Conservation (phyloP, 2,888 invertebrate genomes). For the Apantesis nais region DNA sequence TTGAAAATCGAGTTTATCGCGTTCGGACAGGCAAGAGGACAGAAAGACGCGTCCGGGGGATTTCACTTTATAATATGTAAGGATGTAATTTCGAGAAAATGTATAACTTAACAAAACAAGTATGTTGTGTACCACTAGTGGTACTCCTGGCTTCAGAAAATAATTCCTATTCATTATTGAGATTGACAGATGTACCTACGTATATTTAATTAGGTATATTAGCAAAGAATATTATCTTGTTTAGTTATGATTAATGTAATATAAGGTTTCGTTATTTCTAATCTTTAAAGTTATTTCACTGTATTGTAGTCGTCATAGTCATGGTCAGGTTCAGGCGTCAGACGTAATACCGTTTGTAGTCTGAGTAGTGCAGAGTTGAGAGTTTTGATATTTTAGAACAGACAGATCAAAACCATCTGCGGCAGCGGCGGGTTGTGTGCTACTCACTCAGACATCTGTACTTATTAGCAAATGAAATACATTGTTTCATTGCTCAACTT, state of each 20-base stretch:
- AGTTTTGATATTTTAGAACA: neutral
- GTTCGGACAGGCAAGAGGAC: too few species aligned
- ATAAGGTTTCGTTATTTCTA: neutral
- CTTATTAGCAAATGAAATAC: neutral
- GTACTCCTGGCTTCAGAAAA: too few species aligned
- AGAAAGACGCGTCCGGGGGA: too few species aligned
- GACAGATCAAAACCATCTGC: neutral
- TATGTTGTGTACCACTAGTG: too few species aligned
- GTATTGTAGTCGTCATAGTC: neutral
- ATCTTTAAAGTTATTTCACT: neutral
- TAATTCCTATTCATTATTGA: too few species aligned
- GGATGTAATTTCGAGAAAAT: too few species aligned
- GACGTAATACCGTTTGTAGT: neutral
- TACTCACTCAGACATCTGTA: neutral
- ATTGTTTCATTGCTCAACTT: neutral
- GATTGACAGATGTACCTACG: too few species aligned
- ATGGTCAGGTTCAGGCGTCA: neutral
- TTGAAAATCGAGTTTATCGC: too few species aligned
- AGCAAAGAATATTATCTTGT: neutral
- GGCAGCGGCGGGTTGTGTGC: neutral
- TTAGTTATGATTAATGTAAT: neutral
- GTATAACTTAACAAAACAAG: too few species aligned
- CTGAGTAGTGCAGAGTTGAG: neutral
- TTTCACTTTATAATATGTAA: too few species aligned
- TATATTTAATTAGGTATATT: too few species aligned